A percentile compares a stretch with the other conserved stretches of the same genome.
phyloP scores from a whole-genome alignment of 2,888 invertebrate genomes.

The Tiliacea aurago region DNA sequence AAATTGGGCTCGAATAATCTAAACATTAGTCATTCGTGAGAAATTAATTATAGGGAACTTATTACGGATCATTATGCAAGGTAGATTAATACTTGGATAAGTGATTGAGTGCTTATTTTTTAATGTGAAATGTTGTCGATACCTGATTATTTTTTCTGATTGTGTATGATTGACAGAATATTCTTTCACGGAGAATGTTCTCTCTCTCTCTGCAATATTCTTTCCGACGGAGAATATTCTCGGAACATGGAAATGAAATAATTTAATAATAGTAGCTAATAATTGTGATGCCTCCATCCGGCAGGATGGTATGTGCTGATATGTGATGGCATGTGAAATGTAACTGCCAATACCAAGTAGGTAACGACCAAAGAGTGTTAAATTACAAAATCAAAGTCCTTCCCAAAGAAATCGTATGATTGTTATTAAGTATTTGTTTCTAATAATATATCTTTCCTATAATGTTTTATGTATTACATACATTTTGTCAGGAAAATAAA shows the following conservation, averaged over 20 bases:
- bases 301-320: no score
- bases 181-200: background rate
- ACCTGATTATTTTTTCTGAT: background rate
- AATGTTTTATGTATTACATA: no score
- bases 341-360: background rate
- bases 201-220: background rate
- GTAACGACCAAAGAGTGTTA: background rate
- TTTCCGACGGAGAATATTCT: background rate
- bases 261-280: background rate
- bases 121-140: background rate
- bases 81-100: background rate
- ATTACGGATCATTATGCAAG: conserved; percentile 21
- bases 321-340: no score
- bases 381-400: background rate
- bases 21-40: conserved; percentile 58
- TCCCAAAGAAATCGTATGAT: no score
- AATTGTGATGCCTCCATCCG: no score
- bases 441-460: no score
- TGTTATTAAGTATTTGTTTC: background rate
- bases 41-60: conserved; percentile 11
- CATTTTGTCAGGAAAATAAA: no score
- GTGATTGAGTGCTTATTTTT: background rate
- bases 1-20: conserved; percentile 41
- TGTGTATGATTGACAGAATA: background rate
- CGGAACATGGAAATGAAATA: background rate